Conservation (phyloP, 1,140 invertebrate genomes). For the Penaeus japonicus region DNA sequence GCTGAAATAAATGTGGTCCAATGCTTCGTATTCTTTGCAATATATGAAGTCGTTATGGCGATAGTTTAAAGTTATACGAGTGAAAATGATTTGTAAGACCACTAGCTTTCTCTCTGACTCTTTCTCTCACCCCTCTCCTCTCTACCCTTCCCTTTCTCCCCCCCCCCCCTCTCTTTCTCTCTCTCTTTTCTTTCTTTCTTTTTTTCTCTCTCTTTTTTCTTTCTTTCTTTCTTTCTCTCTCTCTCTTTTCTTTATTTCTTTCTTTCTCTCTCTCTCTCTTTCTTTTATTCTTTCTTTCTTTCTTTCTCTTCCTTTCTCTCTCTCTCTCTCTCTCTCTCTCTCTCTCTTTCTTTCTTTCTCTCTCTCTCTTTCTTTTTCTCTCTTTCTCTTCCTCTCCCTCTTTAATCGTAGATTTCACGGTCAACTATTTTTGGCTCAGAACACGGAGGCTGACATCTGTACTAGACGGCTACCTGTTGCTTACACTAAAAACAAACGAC, state of each 20-base stretch:
- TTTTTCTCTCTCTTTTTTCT: background rate
- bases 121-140: background rate
- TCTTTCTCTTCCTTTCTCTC: background rate
- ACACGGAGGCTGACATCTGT: background rate
- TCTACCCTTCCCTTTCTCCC: background rate
- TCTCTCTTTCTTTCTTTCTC: background rate
- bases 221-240: background rate
- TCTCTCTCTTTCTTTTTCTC: background rate
- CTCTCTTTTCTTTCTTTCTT: background rate
- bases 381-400: conserved; percentile 3
- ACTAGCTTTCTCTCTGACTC: background rate
- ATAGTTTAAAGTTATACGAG: too few relatives aligned
- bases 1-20: too few relatives aligned
- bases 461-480: too few relatives aligned
- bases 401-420: too few relatives aligned
- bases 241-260: background rate
- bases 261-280: background rate
- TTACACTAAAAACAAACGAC: background rate
- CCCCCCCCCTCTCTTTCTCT: background rate
- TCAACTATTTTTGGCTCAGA: background rate
- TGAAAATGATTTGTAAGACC: background rate
- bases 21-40: too few relatives aligned
- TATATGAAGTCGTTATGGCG: too few relatives aligned
- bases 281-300: background rate
- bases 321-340: background rate